Percentiles rank a stretch among this genome's conserved stretches.
Conservation (phyloP, 2,888 invertebrate species). For the Endotricha flammealis region DNA sequence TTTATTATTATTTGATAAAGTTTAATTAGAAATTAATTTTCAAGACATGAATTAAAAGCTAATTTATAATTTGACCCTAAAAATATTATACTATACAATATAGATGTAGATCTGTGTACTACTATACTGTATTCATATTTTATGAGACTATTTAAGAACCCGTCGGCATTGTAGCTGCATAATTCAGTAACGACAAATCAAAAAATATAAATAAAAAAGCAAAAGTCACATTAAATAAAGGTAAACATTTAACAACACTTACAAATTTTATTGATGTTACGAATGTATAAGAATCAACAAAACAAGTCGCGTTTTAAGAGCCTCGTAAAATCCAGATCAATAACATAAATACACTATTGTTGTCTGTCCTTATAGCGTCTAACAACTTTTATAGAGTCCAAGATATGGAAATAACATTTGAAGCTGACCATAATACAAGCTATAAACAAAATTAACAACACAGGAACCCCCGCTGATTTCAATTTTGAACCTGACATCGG, state of each 20-base stretch:
- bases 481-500: conserved; percentile 76
- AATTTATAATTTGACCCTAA: conserved; percentile 16
- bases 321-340: conserved; percentile 65
- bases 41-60: conserved; percentile 15
- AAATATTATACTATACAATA: too few species aligned
- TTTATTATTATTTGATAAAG: not conserved
- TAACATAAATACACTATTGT: conserved; percentile 69
- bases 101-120: too few species aligned
- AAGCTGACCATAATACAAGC: conserved; percentile 72
- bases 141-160: too few species aligned
- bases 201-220: too few species aligned
- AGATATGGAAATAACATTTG: conserved; percentile 70
- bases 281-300: conserved; percentile 16
- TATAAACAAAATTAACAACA: conserved; percentile 79
- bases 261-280: conserved; percentile 12
- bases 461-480: conserved; percentile 71
- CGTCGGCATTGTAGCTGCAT: too few species aligned
- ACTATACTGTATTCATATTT: too few species aligned
- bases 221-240: conserved; percentile 15
- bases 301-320: conserved; percentile 30
- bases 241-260: conserved; percentile 17
- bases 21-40: not conserved
- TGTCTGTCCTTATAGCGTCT: conserved; percentile 57
- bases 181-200: too few species aligned
- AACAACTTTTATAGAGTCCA: conserved; percentile 67